A percentile compares a stretch with the other conserved stretches of the same genome.
Evolutionary conservation across 2,113 vertebrate genomes (phyloP).

Genomic region (Hippolais icterina): DNA sequence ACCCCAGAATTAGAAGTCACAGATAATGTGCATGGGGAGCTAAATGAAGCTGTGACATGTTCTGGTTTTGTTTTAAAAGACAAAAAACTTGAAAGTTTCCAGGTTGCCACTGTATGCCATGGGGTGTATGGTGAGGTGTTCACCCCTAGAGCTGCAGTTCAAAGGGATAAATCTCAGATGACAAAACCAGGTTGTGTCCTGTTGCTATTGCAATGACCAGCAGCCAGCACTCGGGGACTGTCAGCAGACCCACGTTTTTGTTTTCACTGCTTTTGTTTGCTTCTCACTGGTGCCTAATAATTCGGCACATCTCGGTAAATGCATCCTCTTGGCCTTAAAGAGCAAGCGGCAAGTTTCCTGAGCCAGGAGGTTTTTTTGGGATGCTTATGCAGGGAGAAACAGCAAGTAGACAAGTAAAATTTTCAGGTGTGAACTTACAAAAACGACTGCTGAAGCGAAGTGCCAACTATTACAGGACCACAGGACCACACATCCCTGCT

Average conservation of each 20-base stretch:
- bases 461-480: accelerated
- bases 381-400: background rate
- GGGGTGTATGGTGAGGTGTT: background rate
- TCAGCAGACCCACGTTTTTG: accelerated
- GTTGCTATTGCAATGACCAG: background rate
- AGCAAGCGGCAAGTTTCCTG: background rate
- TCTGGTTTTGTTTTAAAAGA: background rate
- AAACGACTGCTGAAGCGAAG: background rate
- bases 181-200: background rate
- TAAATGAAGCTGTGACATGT: background rate
- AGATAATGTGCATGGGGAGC: accelerated
- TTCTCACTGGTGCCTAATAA: no score
- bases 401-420: background rate
- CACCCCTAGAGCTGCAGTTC: accelerated
- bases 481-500: accelerated
- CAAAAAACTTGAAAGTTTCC: background rate
- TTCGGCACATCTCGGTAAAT: background rate
- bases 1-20: background rate
- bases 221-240: background rate
- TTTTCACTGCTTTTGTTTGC: background rate
- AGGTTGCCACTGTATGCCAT: background rate
- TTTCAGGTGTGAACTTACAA: background rate
- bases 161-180: background rate
- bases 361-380: background rate
- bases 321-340: background rate